Evolutionary conservation across 2,113 vertebrate species (phyloP).

Genomic region (Serinus canaria): DNA sequence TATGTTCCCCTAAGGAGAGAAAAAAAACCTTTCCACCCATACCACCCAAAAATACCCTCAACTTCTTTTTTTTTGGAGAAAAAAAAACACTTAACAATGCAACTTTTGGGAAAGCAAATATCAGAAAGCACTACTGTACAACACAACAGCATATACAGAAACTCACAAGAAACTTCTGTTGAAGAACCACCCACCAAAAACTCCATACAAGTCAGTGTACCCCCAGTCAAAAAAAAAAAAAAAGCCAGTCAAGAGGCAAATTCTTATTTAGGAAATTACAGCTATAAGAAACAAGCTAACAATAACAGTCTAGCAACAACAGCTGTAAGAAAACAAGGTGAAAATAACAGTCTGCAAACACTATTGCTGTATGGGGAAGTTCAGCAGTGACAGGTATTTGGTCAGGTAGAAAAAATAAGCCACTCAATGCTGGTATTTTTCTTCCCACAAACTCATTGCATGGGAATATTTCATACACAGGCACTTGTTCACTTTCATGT

Average conservation of each 20-base stretch:
- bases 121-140: background rate
- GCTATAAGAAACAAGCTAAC: background rate
- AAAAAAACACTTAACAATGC: background rate
- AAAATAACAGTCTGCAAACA: background rate
- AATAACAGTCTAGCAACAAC: background rate
- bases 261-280: background rate
- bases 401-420: background rate
- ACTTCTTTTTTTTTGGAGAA: background rate
- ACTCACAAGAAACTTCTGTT: background rate
- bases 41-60: background rate
- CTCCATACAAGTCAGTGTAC: background rate
- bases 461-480: background rate
- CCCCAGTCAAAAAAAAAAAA: background rate
- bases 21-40: no score
- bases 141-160: background rate
- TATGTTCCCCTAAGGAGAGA: background rate
- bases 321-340: background rate
- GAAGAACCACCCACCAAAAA: background rate
- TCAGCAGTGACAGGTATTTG: background rate
- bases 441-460: background rate
- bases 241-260: background rate
- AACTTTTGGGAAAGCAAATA: background rate
- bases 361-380: background rate
- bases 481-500: background rate
- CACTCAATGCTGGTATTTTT: background rate